A percentile compares a stretch with the other conserved stretches of the same genome.
phyloP scores from a whole-genome alignment of 2,797 vertebrate genomes.

The Remorina albescens region DNA sequence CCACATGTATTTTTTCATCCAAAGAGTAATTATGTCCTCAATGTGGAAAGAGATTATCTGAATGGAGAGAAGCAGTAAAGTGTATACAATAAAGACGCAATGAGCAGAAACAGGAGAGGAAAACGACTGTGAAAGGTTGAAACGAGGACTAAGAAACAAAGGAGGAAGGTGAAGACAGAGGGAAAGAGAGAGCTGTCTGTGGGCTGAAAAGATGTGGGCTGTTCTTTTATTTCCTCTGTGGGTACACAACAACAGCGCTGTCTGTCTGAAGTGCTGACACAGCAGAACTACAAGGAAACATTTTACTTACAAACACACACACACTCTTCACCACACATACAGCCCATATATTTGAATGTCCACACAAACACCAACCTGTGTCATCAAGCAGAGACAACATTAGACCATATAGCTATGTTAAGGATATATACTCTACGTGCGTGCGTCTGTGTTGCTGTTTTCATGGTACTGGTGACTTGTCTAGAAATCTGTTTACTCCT shows the following conservation, averaged over 20 bases:
- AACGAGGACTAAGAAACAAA: conserved; percentile 50
- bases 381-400: background rate
- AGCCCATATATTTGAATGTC: background rate
- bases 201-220: conserved; percentile 77
- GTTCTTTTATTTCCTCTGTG: conserved; percentile 84
- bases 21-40: background rate
- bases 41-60: background rate
- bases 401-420: background rate
- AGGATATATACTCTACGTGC: too few species aligned
- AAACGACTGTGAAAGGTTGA: conserved; percentile 42
- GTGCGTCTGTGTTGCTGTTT: background rate
- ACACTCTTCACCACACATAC: background rate
- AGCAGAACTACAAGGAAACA: conserved; percentile 71
- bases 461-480: background rate
- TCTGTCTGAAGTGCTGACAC: conserved; percentile 81
- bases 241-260: conserved; percentile 76
- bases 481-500: conserved; percentile 18
- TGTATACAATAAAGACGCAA: background rate
- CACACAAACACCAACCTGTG: conserved; percentile 3
- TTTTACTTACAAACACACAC: conserved; percentile 29
- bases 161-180: conserved; percentile 32
- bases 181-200: conserved; percentile 60
- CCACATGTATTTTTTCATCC: background rate
- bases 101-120: background rate
- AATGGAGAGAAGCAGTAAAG: background rate